Evolutionary conservation across 2,888 invertebrate genomes (phyloP), one percentile per base, ranked within the genome.

Genomic region (Argyresthia albistria): DNA sequence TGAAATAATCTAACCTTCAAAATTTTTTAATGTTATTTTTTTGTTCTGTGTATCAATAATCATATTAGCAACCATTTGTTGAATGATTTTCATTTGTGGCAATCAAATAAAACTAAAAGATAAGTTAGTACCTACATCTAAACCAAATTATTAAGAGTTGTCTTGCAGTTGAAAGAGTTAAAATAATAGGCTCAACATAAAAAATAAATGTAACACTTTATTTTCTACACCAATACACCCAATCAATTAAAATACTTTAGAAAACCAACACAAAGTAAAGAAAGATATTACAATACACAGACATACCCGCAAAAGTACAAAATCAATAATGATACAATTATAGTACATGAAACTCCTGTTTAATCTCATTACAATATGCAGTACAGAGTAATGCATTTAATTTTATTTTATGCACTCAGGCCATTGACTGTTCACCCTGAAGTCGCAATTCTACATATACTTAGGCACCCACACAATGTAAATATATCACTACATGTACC

Each of bases 351-450:
- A 37, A 15, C 12, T 37, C 37, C 48, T 48, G 11, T 15, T 14
- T 48, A 48, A 48, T 48, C 48, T 48, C 48, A 37, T 48, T 48
- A 48, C 36, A 15, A 4, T 45, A 45, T 45, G 45, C 45, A 45
- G 12, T 48, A 37, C 11, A 48, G 15, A 14, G 45, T 45, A 48
- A 48, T 48, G 43, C 42, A 43, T 42, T 25, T 50, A 16, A 50
- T 50, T 42, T 43, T 35, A 25, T 35, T 50, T 50, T 39, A 46
- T 56, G n/a, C 35, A 50, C 54, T 52, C 55, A 61, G 58, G 60
- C 54, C 60, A 60, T 57, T 60, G 58, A 59, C 57, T 59, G 56
- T 47, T 53, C 50, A 51, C 43, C 47, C 52, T 50, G 51, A 56
- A 51, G 47, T 53, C 45, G 50, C 25, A 25, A 25, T 25, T 25